Evolutionary conservation across 2,113 vertebrate genomes (phyloP).

Genomic region (Ceyx melanurus): DNA sequence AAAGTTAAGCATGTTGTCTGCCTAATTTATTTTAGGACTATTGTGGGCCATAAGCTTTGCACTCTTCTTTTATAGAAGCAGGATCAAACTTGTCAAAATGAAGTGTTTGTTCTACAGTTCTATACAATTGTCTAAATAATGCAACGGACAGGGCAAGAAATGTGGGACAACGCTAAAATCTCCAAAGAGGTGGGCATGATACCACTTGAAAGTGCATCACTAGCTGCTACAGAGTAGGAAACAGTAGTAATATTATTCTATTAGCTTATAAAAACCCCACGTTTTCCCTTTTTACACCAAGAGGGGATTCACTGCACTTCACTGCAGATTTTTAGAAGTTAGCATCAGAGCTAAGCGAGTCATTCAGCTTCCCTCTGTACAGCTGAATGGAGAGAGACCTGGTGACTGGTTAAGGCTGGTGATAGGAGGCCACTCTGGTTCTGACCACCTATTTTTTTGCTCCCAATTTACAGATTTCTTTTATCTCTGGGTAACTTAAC

Average conservation of each 20-base stretch:
- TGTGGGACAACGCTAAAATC: neutral
- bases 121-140: neutral
- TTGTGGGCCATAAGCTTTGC: neutral
- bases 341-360: neutral
- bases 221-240: neutral
- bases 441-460: neutral
- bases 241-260: neutral
- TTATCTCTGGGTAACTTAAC: neutral
- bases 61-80: neutral
- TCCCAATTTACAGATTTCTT: neutral
- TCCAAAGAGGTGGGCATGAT: neutral
- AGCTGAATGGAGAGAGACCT: neutral
- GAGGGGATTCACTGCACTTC: neutral
- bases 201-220: neutral
- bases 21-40: neutral
- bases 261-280: neutral
- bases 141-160: neutral
- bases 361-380: neutral
- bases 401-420: neutral
- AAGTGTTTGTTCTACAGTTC: neutral
- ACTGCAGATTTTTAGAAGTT: neutral
- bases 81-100: neutral
- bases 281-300: neutral
- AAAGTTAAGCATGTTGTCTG: neutral
- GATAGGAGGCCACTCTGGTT: neutral